Evolutionary conservation across 2,113 vertebrate species (phyloP), one percentile per base, ranked within the genome.

Genomic region (Vimba vimba): DNA sequence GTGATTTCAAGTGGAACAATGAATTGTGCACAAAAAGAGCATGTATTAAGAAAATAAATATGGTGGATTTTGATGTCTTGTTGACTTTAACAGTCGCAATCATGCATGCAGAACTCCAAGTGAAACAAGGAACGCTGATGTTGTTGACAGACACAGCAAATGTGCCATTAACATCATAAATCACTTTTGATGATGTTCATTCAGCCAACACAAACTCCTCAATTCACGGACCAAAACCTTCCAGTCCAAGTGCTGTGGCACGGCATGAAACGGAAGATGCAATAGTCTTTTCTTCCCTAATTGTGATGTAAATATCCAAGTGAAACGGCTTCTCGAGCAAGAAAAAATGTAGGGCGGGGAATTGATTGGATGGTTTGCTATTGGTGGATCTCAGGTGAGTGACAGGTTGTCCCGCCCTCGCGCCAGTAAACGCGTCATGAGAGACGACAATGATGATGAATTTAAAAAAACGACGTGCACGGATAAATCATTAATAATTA

Each of bases 131-230:
- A 89, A 86, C 83, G 43, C 74, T 76, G 82, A 68, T n/a, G 76
- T 87, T 91, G 89, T 88, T 91, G 89, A 93, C 92, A 90, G 91
- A 88, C 87, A 62, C 74, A 52, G 83, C 45, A 78, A 90, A 84
- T 81, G 73, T 88, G 89, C 74, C 86, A 88, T 90, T 93, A 91
- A 93, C 89, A 91, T 84, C 75, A 92, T 93, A 88, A 92, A 93
- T 93, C 92, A 91, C 83, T 82, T 89, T 64, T 87, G 83, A 88
- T 66, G 57, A 79, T 36, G 39, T 76, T 87, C 88, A 87, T 88
- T 91, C 81, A 75, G 90, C 77, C 89, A 87, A 84, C 85, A 88
- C 76, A 86, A 85, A 62, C 75, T 55, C 19, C 39, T 60, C 66
- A 88, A 71, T 83, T 91, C 84, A 85, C 59, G 66, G 36, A 83